Evolutionary conservation across 1,140 invertebrate species (phyloP), one percentile per base, ranked within the genome.

Genomic region (Halotydeus destructor): DNA sequence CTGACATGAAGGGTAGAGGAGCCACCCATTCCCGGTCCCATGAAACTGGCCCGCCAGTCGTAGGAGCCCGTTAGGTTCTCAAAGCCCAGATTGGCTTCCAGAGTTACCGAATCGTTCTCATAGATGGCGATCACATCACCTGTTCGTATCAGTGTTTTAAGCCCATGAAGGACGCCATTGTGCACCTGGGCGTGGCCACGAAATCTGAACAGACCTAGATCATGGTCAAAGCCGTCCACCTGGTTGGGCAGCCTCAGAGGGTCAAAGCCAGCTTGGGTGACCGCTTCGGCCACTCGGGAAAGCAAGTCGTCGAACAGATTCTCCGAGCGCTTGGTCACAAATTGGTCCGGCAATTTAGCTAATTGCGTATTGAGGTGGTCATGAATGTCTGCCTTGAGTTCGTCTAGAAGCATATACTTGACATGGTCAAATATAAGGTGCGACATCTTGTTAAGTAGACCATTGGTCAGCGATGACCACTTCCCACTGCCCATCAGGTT

Each of bases 41-140:
- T 9, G 6, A 49, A 4, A 1, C 43, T 16, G 5, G 43, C 27
- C 0, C 6, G 2, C 52, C 52, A 53, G 6, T 35, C 19, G 33
- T 48, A 53, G 11, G 14, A 33, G 1, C 44, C 48, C 3, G 48
- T 52, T n/a, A 53, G 22, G 37, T 52, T 50, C 6, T 34, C 2
- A 5, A 53, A 53, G 14, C 46, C 52, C 11, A 53, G 37, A 26
- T 45, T 40, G 11, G 50, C 50, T 37, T 53, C 52, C 1, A 52
- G 38, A 6, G 39, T 35, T 2, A 51, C 34, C 5, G 30, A 8
- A 21, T 50, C 43, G 19, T 53, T 44, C 1, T 25, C 37, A 28
- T 50, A 50, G 3, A 42, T 47, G 3, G 41, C 39, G 0, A 42
- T 41, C 3, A 53, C 45, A 12, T 49, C 45, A 3, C 52, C 52